Percentiles rank a stretch among this genome's conserved stretches.
Evolutionary conservation across 2,888 invertebrate species (phyloP).

Genomic region (Mythimna loreyi): DNA sequence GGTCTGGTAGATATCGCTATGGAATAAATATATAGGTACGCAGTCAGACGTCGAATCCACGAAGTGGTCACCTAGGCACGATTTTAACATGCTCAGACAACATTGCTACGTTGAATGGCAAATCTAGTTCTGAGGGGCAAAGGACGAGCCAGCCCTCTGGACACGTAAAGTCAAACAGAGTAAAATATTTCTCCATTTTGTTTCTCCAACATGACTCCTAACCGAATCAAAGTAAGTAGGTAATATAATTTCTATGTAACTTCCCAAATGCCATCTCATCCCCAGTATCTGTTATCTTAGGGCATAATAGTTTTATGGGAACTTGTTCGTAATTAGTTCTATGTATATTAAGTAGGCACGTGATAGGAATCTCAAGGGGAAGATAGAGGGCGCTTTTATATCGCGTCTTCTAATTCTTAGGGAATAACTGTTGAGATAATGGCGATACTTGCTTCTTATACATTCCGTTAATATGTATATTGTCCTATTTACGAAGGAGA

Average conservation of each 20-base stretch:
- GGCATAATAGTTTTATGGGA: conserved; percentile 61
- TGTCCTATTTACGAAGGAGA: not conserved
- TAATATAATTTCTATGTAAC: conserved; percentile 21
- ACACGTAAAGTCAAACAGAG: no score
- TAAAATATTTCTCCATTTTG: no score
- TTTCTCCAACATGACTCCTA: not conserved
- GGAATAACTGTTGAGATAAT: conserved; percentile 22
- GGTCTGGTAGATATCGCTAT: no score
- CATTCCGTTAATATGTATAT: not conserved
- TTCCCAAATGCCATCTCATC: conserved; percentile 42
- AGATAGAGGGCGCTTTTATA: conserved; percentile 25
- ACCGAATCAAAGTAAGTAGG: conserved; percentile 10
- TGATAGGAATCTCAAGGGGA: conserved; percentile 62
- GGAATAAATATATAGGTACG: no score
- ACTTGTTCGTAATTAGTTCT: conserved; percentile 65
- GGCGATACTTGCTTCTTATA: not conserved
- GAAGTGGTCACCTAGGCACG: no score
- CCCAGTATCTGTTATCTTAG: conserved; percentile 50
- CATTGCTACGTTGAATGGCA: no score
- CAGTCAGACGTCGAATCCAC: no score
- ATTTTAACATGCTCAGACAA: no score
- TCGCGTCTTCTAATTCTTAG: conserved; percentile 29
- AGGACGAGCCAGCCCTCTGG: no score
- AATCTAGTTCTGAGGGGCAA: no score
- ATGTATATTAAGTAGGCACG: conserved; percentile 63